Base-by-base conservation (phyloP, 2,797 vertebrate genomes). In the Lithobates pipiens region DNA sequence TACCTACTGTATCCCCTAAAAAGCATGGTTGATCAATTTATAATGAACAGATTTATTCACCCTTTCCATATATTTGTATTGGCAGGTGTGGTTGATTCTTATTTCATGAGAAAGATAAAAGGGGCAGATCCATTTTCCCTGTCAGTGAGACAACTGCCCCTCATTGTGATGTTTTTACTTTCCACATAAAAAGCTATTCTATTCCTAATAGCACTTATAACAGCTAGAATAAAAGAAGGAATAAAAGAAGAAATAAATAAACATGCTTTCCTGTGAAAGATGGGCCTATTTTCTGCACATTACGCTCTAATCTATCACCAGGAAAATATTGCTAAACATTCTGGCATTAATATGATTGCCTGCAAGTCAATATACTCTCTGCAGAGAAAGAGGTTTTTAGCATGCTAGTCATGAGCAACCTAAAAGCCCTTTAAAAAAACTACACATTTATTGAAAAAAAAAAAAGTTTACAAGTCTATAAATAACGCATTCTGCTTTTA, bases 221-320 rank as follows among this genome's bases (percentile, higher is more conserved):
- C 18, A 23, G 21, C 54, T 61, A 61, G 23, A 61, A 61, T 61
- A 61, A 23, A 23, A 23, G 50, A 61, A 61, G 7, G 23, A 61
- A 61, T 61, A 61, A 23, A 23, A 23, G 50, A 61, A 61, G 7
- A 61, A 61, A 61, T 61, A 23, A 61, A 61, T 23, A 61, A 61
- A 61, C 4, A 61, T 23, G 21, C 18, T 61, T 61, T 61, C 21
- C 54, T 9, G 8, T 61, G 54, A 61, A 61, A 61, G 54, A 61
- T 61, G 25, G 68, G 32, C 32, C 68, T 70, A 27, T 70, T 70
- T 34, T 70, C 68, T 32, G 68, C 18, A 70, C 32, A 70, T 70
- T 34, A 70, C 68, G 29, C 7, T 13, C 25, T 29, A 29, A 34
- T 70, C 68, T 70, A 61, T 61, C 54, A 61, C 54, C 54, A 61